phyloP scores from a whole-genome alignment of 2,888 invertebrate species.

The Cosmorhoe ocellata region DNA sequence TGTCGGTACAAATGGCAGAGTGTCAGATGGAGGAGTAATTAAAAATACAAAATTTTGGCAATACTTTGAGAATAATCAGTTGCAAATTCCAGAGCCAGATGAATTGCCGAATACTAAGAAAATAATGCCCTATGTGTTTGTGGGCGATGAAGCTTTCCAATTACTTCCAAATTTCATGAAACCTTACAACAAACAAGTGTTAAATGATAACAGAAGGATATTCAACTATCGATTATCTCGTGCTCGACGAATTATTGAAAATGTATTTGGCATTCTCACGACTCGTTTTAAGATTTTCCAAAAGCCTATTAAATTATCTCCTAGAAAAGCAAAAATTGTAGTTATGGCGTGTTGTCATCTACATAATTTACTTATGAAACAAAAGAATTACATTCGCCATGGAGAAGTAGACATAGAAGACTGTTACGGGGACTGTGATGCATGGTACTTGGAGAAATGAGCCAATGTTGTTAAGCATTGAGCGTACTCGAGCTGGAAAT shows the following conservation, averaged over 20 bases:
- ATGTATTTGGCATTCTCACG: constrained; percentile 24
- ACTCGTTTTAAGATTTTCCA: constrained; percentile 23
- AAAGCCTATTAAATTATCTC: constrained; percentile 11
- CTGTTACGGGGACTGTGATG: too few species aligned
- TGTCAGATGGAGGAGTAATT: too few species aligned
- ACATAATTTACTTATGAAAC: constrained; percentile 20
- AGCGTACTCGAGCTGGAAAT: too few species aligned
- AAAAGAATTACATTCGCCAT: constrained; percentile 13
- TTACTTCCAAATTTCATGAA: constrained; percentile 7
- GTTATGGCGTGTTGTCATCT: constrained; percentile 19
- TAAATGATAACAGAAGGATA: constrained; percentile 13
- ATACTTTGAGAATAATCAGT: too few species aligned
- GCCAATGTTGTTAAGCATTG: too few species aligned
- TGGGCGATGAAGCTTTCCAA: constrained; percentile 25
- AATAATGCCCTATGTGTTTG: too few species aligned
- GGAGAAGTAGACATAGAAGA: background rate
- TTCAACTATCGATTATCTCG: constrained; percentile 27
- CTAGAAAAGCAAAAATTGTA: constrained; percentile 13
- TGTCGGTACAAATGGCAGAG: too few species aligned
- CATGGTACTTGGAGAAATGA: too few species aligned
- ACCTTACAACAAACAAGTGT: constrained; percentile 15
- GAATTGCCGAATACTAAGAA: too few species aligned
- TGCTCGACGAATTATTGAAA: constrained; percentile 24
- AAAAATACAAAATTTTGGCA: too few species aligned
- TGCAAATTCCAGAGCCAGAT: too few species aligned